These are phyloP conservation scores for Pelagia noctiluca DNA, from an alignment of 30 jellyfish, hydroid and myxozoan genomes.

Conservation along the genomic window DNA sequence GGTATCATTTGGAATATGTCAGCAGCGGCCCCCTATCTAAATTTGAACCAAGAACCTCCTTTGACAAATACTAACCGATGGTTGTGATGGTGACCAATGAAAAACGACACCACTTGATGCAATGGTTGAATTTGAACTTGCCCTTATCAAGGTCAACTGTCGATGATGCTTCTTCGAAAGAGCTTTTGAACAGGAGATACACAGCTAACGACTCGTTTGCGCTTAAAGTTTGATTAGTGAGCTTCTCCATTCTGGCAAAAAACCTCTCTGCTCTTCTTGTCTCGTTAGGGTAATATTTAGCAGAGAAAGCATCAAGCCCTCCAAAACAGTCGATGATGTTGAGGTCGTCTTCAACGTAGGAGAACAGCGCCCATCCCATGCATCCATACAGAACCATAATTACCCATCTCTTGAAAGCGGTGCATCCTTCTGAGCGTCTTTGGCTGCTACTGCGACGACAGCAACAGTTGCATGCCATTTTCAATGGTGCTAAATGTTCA, in stretches of 20 bases:
- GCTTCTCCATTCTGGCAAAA: slow-evolving; percentile 19
- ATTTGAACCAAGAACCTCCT: too few relatives aligned
- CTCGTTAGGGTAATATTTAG: slow-evolving; percentile 26
- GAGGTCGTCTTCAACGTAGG: slow-evolving; percentile 50
- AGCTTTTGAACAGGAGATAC: slow-evolving; percentile 15
- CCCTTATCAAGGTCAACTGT: not conserved
- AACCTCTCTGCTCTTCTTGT: not conserved
- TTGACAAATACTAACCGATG: slow-evolving; percentile 32
- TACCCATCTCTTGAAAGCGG: slow-evolving; percentile 4
- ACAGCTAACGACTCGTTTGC: not conserved
- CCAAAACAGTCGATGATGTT: slow-evolving; percentile 32
- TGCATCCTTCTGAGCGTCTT: not conserved
- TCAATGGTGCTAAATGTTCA: too few relatives aligned
- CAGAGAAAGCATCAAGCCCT: not conserved
- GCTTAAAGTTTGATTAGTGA: slow-evolving; percentile 9
- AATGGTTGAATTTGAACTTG: not conserved
- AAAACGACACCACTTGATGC: slow-evolving; percentile 66
- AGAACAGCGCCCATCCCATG: slow-evolving; percentile 59
- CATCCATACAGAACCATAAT: not conserved
- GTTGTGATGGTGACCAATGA: slow-evolving; percentile 63
- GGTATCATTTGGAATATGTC: too few relatives aligned
- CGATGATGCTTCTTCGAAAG: slow-evolving; percentile 38
- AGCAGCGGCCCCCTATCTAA: too few relatives aligned
- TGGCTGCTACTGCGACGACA: not conserved
- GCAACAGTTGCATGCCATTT: not conserved